These are phyloP conservation scores for Gymnothorax reevesii DNA, from an alignment of 2,797 vertebrate genomes.

Conservation along the genomic window DNA sequence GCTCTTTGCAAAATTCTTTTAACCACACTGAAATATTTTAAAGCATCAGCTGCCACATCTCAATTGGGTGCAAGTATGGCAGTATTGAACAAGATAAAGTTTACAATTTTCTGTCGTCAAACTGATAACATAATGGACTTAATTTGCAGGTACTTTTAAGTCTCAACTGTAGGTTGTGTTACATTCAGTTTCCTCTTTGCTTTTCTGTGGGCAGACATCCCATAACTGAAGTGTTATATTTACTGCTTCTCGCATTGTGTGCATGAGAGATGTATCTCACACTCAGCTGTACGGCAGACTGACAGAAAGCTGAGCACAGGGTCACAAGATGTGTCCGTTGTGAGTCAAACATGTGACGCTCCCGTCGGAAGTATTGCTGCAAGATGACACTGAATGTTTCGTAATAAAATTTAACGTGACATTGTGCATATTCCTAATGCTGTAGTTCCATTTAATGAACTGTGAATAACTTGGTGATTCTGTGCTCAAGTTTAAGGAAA, in stretches of 20 bases:
- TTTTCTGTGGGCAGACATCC: neutral
- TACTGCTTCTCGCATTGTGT: neutral
- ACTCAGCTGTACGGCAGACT: neutral
- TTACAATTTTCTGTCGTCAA: no score
- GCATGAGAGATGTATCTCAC: neutral
- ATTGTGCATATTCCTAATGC: neutral
- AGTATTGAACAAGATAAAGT: no score
- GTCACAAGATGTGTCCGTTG: neutral
- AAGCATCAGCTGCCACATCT: no score
- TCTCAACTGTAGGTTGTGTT: neutral
- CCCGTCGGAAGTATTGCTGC: neutral
- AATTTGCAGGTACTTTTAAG: neutral
- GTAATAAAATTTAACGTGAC: constrained; percentile 6
- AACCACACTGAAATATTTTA: no score
- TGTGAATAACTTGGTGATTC: neutral
- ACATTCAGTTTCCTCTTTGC: neutral
- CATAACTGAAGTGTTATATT: neutral
- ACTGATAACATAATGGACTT: no score
- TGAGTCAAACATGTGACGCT: neutral
- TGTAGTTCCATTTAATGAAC: constrained; percentile 1
- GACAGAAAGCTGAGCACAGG: neutral
- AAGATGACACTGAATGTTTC: neutral
- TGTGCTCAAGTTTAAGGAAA: constrained; percentile 3
- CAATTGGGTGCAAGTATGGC: no score
- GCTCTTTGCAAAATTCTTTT: no score